These are phyloP conservation scores for Melanostigma gelatinosum DNA, from an alignment of 2,113 vertebrate species.

Conservation along the genomic window DNA sequence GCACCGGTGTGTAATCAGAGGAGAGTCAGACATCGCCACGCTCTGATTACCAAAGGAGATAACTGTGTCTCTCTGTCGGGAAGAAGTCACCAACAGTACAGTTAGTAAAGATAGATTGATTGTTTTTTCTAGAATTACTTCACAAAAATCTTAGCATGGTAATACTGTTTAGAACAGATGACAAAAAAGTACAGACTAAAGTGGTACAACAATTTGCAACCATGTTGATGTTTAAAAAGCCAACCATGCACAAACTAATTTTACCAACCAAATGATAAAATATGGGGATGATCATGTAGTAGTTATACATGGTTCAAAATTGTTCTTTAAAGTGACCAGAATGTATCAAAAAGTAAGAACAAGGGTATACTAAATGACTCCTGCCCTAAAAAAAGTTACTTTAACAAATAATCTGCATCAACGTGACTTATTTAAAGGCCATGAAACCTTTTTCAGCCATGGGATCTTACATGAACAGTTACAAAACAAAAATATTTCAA, in stretches of 20 bases:
- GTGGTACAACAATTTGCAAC: not conserved
- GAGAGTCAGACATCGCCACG: slow-evolving; percentile 73
- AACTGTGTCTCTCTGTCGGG: slow-evolving; percentile 72
- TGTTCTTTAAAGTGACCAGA: not conserved
- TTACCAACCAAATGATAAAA: not conserved
- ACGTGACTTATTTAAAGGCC: not conserved
- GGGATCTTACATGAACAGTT: not conserved
- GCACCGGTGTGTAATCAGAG: slow-evolving; percentile 77
- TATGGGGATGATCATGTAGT: too few relatives aligned
- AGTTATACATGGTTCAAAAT: not conserved
- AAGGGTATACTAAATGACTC: not conserved
- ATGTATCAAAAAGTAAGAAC: not conserved
- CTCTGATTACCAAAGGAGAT: slow-evolving; percentile 81
- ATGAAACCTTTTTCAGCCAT: too few relatives aligned
- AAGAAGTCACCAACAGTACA: not conserved
- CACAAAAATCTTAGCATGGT: not conserved
- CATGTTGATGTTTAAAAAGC: not conserved
- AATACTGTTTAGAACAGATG: not conserved
- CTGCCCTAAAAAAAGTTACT: not conserved
- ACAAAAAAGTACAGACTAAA: not conserved
- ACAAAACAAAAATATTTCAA: not conserved
- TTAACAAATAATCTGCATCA: not conserved
- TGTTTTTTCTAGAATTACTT: not conserved
- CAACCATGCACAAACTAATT: not conserved
- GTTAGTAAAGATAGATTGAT: not conserved